phyloP scores from a whole-genome alignment of 2,113 vertebrate genomes.

The Ranitomeya imitator region DNA sequence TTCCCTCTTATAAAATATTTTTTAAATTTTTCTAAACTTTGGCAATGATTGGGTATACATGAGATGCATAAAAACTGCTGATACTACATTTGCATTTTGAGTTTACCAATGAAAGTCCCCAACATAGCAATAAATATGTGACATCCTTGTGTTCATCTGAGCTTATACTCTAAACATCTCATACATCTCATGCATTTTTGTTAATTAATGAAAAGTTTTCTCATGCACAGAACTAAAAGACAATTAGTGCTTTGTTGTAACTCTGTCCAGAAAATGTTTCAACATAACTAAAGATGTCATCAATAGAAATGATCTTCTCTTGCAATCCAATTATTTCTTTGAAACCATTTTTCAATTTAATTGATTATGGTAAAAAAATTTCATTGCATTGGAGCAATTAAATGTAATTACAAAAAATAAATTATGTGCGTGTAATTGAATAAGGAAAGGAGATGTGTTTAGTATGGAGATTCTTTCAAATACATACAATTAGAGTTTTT shows the following conservation, averaged over 20 bases:
- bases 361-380: conserved; percentile 49
- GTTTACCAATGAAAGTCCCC: neutral
- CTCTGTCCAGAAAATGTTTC: conserved; percentile 55
- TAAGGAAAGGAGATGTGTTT: neutral
- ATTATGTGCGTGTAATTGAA: neutral
- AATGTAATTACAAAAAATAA: conserved; percentile 51
- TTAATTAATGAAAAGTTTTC: conserved; percentile 60
- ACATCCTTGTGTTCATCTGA: conserved; percentile 50
- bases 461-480: conserved; percentile 1
- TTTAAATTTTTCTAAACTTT: no score
- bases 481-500: neutral
- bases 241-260: conserved; percentile 45
- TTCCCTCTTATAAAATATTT: no score
- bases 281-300: conserved; percentile 40
- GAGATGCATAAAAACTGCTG: neutral
- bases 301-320: conserved; percentile 48
- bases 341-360: conserved; percentile 56
- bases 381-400: conserved; percentile 33
- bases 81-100: neutral
- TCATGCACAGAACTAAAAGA: conserved; percentile 51
- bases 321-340: conserved; percentile 46
- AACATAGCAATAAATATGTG: neutral
- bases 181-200: conserved; percentile 58
- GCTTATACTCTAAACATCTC: conserved; percentile 54
- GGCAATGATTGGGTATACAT: neutral